A percentile compares a stretch with the other conserved stretches of the same genome.
phyloP scores from a whole-genome alignment of 2,113 vertebrate genomes.

The Salvelinus namaycush region DNA sequence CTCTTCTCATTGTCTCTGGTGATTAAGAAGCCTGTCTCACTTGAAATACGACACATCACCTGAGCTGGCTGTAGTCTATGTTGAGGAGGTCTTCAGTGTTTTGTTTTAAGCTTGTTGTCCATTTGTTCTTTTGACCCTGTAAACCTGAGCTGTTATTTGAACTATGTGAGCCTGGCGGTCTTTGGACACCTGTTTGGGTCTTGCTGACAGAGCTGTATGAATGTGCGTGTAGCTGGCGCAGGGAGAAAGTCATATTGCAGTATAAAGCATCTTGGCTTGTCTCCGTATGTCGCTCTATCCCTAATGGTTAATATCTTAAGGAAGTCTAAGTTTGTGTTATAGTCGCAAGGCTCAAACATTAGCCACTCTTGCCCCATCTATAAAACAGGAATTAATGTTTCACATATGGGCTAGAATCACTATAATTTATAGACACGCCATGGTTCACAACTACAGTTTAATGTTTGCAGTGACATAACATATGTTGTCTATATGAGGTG shows the following conservation, averaged over 20 bases:
- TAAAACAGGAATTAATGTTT: neutral
- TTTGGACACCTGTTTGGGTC: too few relatives aligned
- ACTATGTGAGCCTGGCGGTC: neutral
- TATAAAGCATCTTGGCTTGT: neutral
- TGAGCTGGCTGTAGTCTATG: conserved; percentile 12
- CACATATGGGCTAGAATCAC: too few relatives aligned
- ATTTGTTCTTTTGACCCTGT: neutral
- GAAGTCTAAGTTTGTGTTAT: conserved; percentile 23
- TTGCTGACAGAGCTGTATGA: neutral
- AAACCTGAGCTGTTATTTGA: neutral
- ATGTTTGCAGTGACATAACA: neutral
- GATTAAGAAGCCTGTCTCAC: conserved; percentile 6
- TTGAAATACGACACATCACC: conserved; percentile 12
- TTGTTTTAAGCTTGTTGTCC: neutral
- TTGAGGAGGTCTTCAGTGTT: neutral
- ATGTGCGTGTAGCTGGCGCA: neutral
- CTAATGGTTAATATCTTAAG: conserved; percentile 12
- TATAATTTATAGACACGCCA: too few relatives aligned
- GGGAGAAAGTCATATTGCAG: conserved; percentile 28
- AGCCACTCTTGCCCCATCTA: too few relatives aligned
- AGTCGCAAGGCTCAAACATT: neutral
- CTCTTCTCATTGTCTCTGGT: conserved; percentile 23
- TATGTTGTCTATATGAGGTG: too few relatives aligned
- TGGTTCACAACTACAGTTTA: neutral
- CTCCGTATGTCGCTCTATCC: too few relatives aligned